phyloP scores from a whole-genome alignment of 1,140 invertebrate species.

The Apis cerana region DNA sequence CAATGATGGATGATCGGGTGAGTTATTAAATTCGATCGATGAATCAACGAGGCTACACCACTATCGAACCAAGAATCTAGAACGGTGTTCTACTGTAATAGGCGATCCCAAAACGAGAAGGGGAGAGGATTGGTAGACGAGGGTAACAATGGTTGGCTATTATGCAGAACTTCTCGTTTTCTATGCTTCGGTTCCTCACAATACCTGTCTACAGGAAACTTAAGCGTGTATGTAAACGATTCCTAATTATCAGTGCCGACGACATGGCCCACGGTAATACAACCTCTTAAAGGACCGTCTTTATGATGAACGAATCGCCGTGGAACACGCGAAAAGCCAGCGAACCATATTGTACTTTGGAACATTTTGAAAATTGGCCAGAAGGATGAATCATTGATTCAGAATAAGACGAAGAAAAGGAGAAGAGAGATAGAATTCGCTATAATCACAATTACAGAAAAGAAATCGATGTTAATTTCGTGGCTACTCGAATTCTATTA shows the following conservation, averaged over 20 bases:
- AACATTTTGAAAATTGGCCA: background rate
- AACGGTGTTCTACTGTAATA: background rate
- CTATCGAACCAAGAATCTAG: conserved; percentile 1
- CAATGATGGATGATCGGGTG: background rate
- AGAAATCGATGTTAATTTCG: background rate
- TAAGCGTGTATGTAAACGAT: conserved; percentile 45
- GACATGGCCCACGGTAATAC: conserved; percentile 14
- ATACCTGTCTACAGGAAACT: conserved; percentile 22
- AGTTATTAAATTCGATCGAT: conserved; percentile 22
- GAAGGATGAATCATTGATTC: background rate
- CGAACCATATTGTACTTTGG: background rate
- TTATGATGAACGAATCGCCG: conserved; percentile 10
- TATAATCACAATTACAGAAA: background rate
- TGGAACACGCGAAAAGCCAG: conserved; percentile 28
- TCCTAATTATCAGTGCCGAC: conserved; percentile 43
- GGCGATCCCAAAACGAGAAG: background rate
- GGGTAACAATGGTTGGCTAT: conserved; percentile 39
- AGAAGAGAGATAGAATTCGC: too few species aligned
- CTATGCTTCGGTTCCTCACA: conserved; percentile 31
- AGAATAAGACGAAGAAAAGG: too few species aligned
- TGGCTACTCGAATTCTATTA: background rate
- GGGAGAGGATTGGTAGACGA: background rate
- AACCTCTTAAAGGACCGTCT: conserved; percentile 7
- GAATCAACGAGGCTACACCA: background rate
- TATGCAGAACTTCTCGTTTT: conserved; percentile 36